Evolutionary conservation across 2,797 vertebrate genomes (phyloP).

Genomic region (Urocyon cinereoargenteus): DNA sequence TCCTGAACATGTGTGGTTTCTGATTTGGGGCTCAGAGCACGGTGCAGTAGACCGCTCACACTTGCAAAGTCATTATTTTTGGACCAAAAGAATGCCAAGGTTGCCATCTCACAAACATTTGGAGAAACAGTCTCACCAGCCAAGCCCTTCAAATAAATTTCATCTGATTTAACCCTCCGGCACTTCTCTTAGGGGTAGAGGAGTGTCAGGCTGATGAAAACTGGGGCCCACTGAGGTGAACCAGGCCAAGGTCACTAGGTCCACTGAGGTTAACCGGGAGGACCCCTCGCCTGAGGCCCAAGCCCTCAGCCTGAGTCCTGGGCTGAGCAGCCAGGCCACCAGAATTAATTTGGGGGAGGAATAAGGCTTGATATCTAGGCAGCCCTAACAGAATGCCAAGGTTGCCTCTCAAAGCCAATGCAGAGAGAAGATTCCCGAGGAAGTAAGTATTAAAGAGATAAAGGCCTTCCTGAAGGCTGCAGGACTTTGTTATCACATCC

Average conservation of each 20-base stretch:
- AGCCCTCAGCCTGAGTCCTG: neutral
- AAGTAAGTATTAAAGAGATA: neutral
- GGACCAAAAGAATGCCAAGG: neutral
- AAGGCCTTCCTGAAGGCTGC: neutral
- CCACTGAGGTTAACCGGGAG: accelerated
- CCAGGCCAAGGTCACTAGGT: neutral
- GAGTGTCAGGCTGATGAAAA: neutral
- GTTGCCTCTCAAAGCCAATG: neutral
- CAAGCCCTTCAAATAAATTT: neutral
- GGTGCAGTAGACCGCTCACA: accelerated
- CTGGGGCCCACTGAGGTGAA: neutral
- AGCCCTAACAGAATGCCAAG: neutral
- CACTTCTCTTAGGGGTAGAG: too few species aligned
- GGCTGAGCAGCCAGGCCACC: neutral
- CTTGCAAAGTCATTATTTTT: too few species aligned
- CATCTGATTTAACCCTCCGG: neutral
- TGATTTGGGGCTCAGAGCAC: neutral
- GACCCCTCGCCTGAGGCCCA: neutral
- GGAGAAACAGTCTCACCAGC: neutral
- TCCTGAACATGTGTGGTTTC: neutral
- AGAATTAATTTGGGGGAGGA: neutral
- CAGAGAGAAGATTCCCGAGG: neutral
- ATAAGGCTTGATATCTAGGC: neutral
- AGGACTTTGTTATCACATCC: neutral
- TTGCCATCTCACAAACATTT: neutral